phyloP scores from a whole-genome alignment of 2,888 invertebrate genomes.

The Odontocolon sp. region DNA sequence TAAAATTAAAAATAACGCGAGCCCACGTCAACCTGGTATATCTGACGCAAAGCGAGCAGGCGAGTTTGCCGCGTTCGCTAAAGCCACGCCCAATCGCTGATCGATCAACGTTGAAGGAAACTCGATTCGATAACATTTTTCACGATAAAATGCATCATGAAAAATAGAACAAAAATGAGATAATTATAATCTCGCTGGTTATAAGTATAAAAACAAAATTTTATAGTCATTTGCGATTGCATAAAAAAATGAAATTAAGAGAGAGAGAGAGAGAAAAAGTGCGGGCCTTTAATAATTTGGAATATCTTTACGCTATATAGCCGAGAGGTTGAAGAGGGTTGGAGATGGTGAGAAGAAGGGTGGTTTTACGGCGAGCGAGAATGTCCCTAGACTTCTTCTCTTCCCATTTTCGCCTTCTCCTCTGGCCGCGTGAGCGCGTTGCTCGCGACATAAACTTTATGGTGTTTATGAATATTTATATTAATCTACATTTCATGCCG shows the following conservation, averaged over 20 bases:
- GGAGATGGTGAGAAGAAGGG: constrained; percentile 57
- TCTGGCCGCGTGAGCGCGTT: constrained; percentile 58
- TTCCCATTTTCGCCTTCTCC: constrained; percentile 10
- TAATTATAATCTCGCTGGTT: no score
- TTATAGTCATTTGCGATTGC: no score
- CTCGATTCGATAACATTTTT: constrained; percentile 5
- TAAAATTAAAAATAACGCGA: constrained; percentile 68
- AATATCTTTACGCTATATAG: constrained; percentile 33
- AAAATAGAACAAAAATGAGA: background rate
- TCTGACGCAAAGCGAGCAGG: constrained; percentile 36
- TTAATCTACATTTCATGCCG: constrained; percentile 79
- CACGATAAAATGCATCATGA: background rate
- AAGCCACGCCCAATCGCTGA: constrained; percentile 38
- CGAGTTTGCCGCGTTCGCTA: constrained; percentile 2
- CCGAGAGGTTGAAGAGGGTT: constrained; percentile 29
- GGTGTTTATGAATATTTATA: constrained; percentile 81
- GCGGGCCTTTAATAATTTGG: background rate
- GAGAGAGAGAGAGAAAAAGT: no score
- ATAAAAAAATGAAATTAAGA: no score
- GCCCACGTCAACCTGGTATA: constrained; percentile 24
- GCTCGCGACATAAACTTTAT: constrained; percentile 79
- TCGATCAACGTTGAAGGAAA: constrained; percentile 35
- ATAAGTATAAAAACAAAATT: no score
- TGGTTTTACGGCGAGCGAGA: constrained; percentile 77
- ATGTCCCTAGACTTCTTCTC: constrained; percentile 63